Conservation (phyloP, 1,140 invertebrate species). For the Drosophila nigrodunni region DNA sequence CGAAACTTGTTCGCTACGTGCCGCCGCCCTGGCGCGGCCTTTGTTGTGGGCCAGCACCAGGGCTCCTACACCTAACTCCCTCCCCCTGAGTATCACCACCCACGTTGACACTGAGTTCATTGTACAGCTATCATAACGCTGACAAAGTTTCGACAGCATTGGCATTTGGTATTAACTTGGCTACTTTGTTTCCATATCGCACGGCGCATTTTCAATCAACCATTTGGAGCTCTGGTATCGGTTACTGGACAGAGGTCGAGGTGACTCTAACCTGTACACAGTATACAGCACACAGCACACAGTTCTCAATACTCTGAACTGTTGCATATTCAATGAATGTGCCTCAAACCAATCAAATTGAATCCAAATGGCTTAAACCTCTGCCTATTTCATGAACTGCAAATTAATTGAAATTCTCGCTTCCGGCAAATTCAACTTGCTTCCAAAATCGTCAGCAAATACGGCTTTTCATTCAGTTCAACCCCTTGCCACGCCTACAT, state of each 20-base stretch:
- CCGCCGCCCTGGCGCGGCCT: conserved; percentile 64
- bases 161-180: conserved; percentile 70
- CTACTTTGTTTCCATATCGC: conserved; percentile 51
- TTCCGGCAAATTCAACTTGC: conserved; percentile 36
- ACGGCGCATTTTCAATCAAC: conserved; percentile 62
- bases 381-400: conserved; percentile 41
- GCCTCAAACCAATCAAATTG: conserved; percentile 4
- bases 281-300: too few species aligned
- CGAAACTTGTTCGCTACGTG: conserved; percentile 71
- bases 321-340: conserved; percentile 17
- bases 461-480: neutral
- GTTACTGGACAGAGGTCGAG: neutral
- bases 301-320: conserved; percentile 43
- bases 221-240: conserved; percentile 1
- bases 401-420: conserved; percentile 72
- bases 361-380: conserved; percentile 10
- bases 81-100: neutral
- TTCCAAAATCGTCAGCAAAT: conserved; percentile 29
- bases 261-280: neutral
- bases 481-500: neutral
- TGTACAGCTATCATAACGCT: conserved; percentile 73
- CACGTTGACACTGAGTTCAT: conserved; percentile 34
- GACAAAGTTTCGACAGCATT: conserved; percentile 65
- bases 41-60: conserved; percentile 45
- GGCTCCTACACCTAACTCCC: neutral